phyloP scores from a whole-genome alignment of 1,140 invertebrate genomes.

The Nasonia giraulti region DNA sequence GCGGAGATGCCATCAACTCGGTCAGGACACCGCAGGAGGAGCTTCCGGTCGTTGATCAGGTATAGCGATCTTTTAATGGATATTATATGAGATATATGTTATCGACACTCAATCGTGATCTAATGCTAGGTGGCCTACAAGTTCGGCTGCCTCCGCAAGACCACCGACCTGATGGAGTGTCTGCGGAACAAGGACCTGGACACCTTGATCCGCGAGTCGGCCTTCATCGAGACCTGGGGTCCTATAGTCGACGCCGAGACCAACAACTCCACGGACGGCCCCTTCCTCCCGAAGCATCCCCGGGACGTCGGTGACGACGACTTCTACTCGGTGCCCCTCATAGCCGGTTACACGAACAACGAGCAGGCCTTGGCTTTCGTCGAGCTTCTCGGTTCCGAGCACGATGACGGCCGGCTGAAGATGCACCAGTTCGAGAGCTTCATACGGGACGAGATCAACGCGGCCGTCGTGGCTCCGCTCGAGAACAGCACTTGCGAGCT shows the following conservation, averaged over 20 bases:
- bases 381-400: conserved; percentile 75
- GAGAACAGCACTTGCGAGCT: conserved; percentile 79
- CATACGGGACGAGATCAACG: conserved; percentile 75
- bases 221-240: conserved; percentile 81
- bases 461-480: conserved; percentile 69
- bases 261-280: conserved; percentile 77
- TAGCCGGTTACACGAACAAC: conserved; percentile 86
- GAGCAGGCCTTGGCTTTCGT: conserved; percentile 80
- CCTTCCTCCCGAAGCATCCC: conserved; percentile 81
- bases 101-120: neutral
- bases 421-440: conserved; percentile 77
- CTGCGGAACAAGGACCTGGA: conserved; percentile 77
- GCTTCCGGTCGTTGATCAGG: conserved; percentile 73
- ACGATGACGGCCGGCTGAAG: conserved; percentile 74
- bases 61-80: neutral
- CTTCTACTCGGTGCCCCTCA: conserved; percentile 79
- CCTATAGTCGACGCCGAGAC: conserved; percentile 83
- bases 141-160: conserved; percentile 80
- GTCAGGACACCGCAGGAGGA: conserved; percentile 66
- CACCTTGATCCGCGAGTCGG: conserved; percentile 77
- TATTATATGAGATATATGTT: neutral
- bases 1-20: conserved; percentile 79
- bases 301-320: conserved; percentile 77
- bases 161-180: conserved; percentile 79
- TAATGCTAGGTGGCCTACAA: conserved; percentile 73